Conservation (phyloP, 2,797 vertebrate genomes). For the Oophaga sylvatica region DNA sequence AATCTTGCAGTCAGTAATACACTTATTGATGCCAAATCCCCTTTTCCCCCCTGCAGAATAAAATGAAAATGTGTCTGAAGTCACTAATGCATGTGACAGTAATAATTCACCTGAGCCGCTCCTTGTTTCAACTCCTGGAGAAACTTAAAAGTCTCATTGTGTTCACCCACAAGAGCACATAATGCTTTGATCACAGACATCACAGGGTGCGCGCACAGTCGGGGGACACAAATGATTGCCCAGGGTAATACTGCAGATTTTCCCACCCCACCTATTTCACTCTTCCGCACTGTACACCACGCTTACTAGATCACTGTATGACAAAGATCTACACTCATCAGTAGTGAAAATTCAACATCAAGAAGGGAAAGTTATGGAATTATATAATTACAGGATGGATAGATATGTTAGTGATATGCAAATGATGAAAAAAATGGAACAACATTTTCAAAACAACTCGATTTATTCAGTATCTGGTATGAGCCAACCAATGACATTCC, state of each 20-base stretch:
- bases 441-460: too few species aligned
- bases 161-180: slow-evolving; percentile 13
- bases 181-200: slow-evolving; percentile 36
- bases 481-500: too few species aligned
- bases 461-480: too few species aligned
- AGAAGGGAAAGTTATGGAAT: too few species aligned
- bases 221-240: not conserved
- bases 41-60: not conserved
- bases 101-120: not conserved
- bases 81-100: not conserved
- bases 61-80: slow-evolving; percentile 18
- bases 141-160: slow-evolving; percentile 38
- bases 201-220: not conserved
- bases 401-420: too few species aligned
- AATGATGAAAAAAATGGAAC: too few species aligned
- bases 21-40: not conserved
- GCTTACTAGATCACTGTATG: not conserved
- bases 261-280: slow-evolving; percentile 1
- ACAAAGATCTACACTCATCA: not conserved
- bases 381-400: too few species aligned
- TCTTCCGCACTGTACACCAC: not conserved
- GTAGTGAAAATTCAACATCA: not conserved
- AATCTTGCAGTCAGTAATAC: not conserved
- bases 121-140: slow-evolving; percentile 18
- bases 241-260: not conserved